A percentile compares a stretch with the other conserved stretches of the same genome.
Conservation (phyloP, 1,140 invertebrate genomes). For the Lineus longissimus region DNA sequence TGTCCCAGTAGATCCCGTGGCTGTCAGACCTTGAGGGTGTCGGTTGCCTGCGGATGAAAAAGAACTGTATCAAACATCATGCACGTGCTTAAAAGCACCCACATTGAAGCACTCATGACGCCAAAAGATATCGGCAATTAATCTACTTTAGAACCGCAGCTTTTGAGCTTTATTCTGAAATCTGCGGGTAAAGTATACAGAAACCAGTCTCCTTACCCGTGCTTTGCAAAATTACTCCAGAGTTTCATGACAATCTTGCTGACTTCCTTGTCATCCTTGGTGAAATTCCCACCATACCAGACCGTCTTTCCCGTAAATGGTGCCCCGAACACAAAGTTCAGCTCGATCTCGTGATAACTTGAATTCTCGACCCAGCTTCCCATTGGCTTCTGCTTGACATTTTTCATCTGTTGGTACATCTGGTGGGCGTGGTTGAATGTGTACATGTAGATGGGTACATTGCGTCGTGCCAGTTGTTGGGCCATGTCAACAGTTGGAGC, state of each 20-base stretch:
- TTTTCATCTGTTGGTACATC: neutral
- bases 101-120: too few relatives aligned
- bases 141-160: too few relatives aligned
- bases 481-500: neutral
- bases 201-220: neutral
- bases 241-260: neutral
- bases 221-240: constrained; percentile 1
- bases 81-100: too few relatives aligned
- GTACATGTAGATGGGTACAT: constrained; percentile 6
- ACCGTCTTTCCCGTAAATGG: constrained; percentile 10
- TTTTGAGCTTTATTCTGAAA: too few relatives aligned
- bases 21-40: too few relatives aligned
- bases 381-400: neutral
- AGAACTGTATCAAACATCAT: too few relatives aligned
- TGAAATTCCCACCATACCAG: constrained; percentile 1
- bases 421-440: constrained; percentile 2
- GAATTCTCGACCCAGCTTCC: constrained; percentile 5
- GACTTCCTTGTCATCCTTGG: neutral
- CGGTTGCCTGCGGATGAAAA: too few relatives aligned
- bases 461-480: neutral
- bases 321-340: constrained; percentile 22
- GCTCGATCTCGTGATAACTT: constrained; percentile 19
- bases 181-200: too few relatives aligned
- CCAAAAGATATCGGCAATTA: too few relatives aligned
- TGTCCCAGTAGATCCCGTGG: too few relatives aligned